Percentiles rank a stretch among this genome's conserved stretches.
phyloP scores from a whole-genome alignment of 2,113 vertebrate genomes.

The Casuarius casuarius region DNA sequence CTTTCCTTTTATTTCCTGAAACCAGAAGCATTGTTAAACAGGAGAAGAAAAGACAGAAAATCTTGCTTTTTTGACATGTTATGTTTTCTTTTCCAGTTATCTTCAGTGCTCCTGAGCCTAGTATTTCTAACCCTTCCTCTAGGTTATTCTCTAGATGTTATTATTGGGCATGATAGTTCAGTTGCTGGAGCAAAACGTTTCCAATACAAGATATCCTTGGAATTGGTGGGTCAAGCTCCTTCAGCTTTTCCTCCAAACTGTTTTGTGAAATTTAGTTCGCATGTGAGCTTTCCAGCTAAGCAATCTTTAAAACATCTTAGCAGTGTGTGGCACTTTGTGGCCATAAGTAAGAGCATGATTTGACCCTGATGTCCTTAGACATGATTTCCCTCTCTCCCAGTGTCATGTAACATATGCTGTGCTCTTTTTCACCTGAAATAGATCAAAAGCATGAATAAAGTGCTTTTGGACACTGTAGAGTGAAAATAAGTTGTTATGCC shows the following conservation, averaged over 20 bases:
- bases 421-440: background rate
- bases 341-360: background rate
- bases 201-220: background rate
- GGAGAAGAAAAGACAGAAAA: background rate
- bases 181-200: background rate
- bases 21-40: background rate
- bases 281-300: background rate
- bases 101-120: background rate
- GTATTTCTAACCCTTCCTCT: conserved; percentile 7
- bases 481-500: background rate
- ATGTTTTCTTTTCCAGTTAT: background rate
- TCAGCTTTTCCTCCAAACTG: background rate
- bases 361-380: background rate
- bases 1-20: conserved; percentile 1
- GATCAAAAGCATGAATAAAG: background rate
- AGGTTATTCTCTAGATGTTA: background rate
- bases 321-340: background rate
- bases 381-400: background rate
- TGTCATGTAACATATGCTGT: background rate
- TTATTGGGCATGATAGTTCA: background rate
- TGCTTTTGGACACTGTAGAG: background rate
- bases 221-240: background rate
- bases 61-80: background rate
- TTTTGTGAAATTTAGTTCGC: background rate
- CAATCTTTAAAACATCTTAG: background rate